Evolutionary conservation across 2,113 vertebrate genomes (phyloP).

Genomic region (Cryptomyrus ogoouensis): DNA sequence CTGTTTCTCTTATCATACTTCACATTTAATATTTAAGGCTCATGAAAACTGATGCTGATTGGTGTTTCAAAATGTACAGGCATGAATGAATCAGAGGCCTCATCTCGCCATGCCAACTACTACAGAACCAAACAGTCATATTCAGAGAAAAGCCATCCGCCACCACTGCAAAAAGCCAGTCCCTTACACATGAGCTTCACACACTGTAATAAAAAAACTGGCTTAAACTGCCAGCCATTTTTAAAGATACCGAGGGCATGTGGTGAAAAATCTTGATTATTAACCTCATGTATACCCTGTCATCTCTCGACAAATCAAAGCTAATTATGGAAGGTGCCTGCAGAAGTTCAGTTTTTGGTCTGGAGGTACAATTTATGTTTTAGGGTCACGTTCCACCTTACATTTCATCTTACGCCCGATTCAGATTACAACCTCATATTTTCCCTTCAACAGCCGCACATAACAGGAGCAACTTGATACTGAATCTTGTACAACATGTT

Average conservation of each 20-base stretch:
- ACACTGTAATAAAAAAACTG: not conserved
- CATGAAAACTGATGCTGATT: not conserved
- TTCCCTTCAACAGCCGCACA: not conserved
- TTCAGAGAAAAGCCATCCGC: not conserved
- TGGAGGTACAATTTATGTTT: not conserved
- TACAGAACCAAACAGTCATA: not conserved
- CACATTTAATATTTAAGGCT: not conserved
- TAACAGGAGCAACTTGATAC: not conserved
- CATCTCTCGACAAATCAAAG: not conserved
- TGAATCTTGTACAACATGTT: not conserved
- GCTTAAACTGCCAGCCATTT: not conserved
- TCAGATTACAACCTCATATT: not conserved
- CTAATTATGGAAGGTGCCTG: not conserved
- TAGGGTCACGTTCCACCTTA: not conserved
- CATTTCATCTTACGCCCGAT: not conserved
- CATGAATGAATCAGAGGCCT: not conserved
- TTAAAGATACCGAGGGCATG: not conserved
- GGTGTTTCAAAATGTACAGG: not conserved
- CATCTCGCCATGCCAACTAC: not conserved
- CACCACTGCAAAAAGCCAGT: not conserved
- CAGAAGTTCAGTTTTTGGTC: not conserved
- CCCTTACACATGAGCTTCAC: not conserved
- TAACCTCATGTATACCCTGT: not conserved
- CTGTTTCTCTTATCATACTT: not conserved
- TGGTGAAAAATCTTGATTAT: not conserved